Percentiles rank a stretch among this genome's conserved stretches.
Evolutionary conservation across 1,140 invertebrate genomes (phyloP).

Genomic region (Papilio polyxenes): DNA sequence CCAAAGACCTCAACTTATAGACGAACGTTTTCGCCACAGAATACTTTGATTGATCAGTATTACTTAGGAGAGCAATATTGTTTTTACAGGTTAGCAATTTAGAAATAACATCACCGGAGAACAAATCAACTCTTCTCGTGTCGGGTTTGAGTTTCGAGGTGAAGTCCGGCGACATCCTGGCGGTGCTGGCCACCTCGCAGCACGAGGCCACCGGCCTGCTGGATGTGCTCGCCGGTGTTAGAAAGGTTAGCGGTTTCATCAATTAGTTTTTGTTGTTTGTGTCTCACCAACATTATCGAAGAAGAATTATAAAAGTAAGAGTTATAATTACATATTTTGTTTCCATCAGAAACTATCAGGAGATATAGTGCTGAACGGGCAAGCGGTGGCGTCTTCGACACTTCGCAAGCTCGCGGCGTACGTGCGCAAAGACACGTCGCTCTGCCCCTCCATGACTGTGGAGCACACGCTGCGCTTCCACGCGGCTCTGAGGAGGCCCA

Average conservation of each 20-base stretch:
- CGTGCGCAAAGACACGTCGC: conserved; percentile 82
- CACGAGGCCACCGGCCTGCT: conserved; percentile 90
- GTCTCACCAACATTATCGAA: neutral
- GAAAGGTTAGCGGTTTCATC: conserved; percentile 76
- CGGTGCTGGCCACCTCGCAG: conserved; percentile 92
- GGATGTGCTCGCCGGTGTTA: conserved; percentile 89
- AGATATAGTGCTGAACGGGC: conserved; percentile 93
- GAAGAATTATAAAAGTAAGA: too few species aligned
- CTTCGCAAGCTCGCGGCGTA: conserved; percentile 85
- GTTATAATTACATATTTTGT: neutral
- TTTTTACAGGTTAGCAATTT: conserved; percentile 77
- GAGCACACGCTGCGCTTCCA: conserved; percentile 91
- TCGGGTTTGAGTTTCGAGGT: conserved; percentile 83
- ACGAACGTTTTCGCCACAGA: neutral
- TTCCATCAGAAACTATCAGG: conserved; percentile 82
- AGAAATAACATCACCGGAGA: conserved; percentile 80
- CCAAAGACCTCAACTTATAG: neutral
- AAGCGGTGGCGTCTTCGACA: conserved; percentile 86
- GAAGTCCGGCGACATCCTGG: conserved; percentile 93
- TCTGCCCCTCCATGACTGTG: conserved; percentile 87
- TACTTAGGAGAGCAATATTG: neutral
- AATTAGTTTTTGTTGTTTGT: neutral
- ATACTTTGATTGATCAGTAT: conserved; percentile 18
- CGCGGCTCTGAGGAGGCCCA: conserved; percentile 85
- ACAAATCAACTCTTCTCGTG: conserved; percentile 77